Evolutionary conservation across 1,140 invertebrate genomes (phyloP), one percentile per base, ranked within the genome.

Genomic region (Drosophila yakuba): DNA sequence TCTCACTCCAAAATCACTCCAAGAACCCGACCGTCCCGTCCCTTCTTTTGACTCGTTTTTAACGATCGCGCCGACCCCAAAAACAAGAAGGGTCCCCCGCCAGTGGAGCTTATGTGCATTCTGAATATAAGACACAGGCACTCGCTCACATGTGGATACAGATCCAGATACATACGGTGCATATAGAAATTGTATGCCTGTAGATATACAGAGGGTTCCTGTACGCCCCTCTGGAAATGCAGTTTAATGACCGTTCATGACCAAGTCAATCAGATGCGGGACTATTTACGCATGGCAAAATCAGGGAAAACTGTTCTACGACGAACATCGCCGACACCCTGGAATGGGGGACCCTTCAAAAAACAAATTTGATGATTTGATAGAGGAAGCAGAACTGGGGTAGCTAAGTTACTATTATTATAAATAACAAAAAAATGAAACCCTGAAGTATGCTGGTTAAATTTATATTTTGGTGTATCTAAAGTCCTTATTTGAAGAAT

Each of bases 181-280:
- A 41, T 43, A 32, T 32, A 32, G 32, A 32, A 32, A 8, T 8
- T 32, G 32, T 32, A 32, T 10, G 32, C 32, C 32, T 32, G 4
- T 38, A 35, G 3, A 36, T 55, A 17, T 28, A 63, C 28, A 55
- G 7, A 20, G 20, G 20, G 17, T 44, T 15, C 28, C 43, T 28
- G 5, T 39, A 71, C 67, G 67, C 67, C 64, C 67, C 67, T 71
- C 38, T 58, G 44, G 44, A 58, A 71, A 69, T 48, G 44, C 66
- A 71, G 67, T 71, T 71, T 71, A 71, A 71, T 71, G 67, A 71
- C 67, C 67, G 67, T 71, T 71, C 67, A 71, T 71, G 67, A 71
- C 67, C 66, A 71, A 71, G 64, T 71, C 67, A 71, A 71, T 71
- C 67, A 71, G 67, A 71, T 71, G 67, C 67, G 67, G 67, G 67